Evolutionary conservation across 1,140 invertebrate species (phyloP).

Genomic region (Cyclina sinensis): DNA sequence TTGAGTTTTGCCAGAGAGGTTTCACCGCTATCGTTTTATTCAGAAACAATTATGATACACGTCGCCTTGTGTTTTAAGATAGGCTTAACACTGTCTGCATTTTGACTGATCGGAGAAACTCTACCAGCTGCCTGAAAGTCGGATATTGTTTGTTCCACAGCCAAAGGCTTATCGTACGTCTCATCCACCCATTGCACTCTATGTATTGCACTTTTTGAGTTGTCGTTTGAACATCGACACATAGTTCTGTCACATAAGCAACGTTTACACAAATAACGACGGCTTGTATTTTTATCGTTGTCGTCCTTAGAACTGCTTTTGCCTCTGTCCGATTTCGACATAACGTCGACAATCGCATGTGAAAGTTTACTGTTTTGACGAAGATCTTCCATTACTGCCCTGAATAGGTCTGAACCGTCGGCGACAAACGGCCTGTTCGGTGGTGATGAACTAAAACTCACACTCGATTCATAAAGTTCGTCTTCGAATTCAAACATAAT

Average conservation of each 20-base stretch:
- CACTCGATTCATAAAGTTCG: conserved; percentile 2
- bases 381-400: conserved; percentile 60
- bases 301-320: not conserved
- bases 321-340: not conserved
- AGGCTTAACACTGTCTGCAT: conserved; percentile 39
- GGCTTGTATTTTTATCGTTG: not conserved
- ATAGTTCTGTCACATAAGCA: conserved; percentile 38
- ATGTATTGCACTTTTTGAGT: conserved; percentile 6
- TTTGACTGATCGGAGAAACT: not conserved
- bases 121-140: not conserved
- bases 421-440: conserved; percentile 52
- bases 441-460: conserved; percentile 47
- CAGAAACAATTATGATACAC: conserved; percentile 61
- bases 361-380: conserved; percentile 32
- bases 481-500: conserved; percentile 34
- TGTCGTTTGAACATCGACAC: conserved; percentile 31
- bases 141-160: conserved; percentile 22
- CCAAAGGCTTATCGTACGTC: conserved; percentile 40
- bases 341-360: conserved; percentile 30
- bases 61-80: conserved; percentile 68
- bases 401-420: conserved; percentile 59
- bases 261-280: conserved; percentile 34
- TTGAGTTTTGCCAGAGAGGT: no score
- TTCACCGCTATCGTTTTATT: conserved; percentile 9
- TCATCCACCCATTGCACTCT: conserved; percentile 65